Conservation (phyloP, 1,140 invertebrate species). For the Drosophila aff. region DNA sequence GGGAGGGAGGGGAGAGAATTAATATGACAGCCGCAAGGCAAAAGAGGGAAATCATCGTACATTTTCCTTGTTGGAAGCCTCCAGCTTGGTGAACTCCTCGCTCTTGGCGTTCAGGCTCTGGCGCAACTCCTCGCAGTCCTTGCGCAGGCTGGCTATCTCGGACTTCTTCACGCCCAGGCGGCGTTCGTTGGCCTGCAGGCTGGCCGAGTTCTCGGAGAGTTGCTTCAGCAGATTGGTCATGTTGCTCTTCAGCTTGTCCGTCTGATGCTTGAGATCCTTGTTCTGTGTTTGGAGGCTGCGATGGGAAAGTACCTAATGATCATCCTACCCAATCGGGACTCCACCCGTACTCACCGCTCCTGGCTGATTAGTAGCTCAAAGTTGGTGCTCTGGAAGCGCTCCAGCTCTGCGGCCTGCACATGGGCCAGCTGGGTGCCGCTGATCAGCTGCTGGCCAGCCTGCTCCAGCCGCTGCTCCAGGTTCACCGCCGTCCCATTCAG, state of each 20-base stretch:
- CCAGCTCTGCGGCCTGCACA: conserved; percentile 76
- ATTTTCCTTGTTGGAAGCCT: conserved; percentile 68
- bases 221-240: conserved; percentile 75
- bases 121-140: conserved; percentile 65
- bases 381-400: conserved; percentile 78
- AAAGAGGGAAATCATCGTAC: conserved; percentile 41
- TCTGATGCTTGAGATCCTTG: conserved; percentile 78
- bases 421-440: conserved; percentile 63
- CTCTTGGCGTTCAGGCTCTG: conserved; percentile 49
- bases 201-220: conserved; percentile 67
- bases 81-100: conserved; percentile 70
- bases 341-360: conserved; percentile 56
- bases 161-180: conserved; percentile 68
- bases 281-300: conserved; percentile 72
- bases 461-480: conserved; percentile 74
- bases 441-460: conserved; percentile 67
- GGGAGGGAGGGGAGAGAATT: too few relatives aligned
- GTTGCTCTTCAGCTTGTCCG: conserved; percentile 68
- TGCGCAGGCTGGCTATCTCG: conserved; percentile 61
- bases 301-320: neutral
- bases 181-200: conserved; percentile 70
- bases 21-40: neutral
- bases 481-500: conserved; percentile 50
- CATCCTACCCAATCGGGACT: neutral
- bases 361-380: conserved; percentile 82